These are phyloP conservation scores for Scyliorhinus canicula DNA, from an alignment of 2,797 vertebrate genomes.

Conservation along the genomic window DNA sequence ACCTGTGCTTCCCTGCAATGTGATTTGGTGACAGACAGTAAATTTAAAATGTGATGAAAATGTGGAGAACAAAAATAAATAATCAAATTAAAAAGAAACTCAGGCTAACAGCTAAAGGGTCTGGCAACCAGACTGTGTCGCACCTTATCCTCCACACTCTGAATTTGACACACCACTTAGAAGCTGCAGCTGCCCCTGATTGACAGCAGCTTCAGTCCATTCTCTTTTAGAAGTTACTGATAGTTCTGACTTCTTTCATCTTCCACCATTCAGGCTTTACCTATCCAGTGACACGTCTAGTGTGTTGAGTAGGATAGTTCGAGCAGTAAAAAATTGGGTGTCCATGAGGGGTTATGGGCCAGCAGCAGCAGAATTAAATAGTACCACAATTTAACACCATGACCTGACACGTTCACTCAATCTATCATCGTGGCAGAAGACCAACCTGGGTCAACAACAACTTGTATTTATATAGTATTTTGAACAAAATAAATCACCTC, in stretches of 20 bases:
- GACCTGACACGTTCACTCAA: background rate
- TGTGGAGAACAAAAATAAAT: background rate
- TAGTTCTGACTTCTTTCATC: background rate
- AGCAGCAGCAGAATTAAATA: background rate
- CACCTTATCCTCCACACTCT: background rate
- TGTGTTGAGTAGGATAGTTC: background rate
- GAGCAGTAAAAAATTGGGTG: background rate
- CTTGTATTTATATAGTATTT: background rate
- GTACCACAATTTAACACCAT: background rate
- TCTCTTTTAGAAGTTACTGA: background rate
- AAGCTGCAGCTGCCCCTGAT: background rate
- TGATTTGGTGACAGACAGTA: background rate
- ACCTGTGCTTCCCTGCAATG: background rate
- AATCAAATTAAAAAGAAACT: background rate
- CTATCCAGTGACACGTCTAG: background rate
- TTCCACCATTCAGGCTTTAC: background rate
- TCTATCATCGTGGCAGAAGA: background rate
- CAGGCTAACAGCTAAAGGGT: background rate
- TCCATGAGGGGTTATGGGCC: background rate
- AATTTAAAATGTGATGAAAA: constrained; percentile 26
- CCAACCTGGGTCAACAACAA: background rate
- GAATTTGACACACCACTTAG: background rate
- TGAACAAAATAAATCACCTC: no score
- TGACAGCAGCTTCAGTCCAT: background rate
- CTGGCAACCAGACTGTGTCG: background rate